These are phyloP conservation scores for Chalcosyrphus nemorum DNA, from an alignment of 2,888 invertebrate genomes.

Conservation along the genomic window DNA sequence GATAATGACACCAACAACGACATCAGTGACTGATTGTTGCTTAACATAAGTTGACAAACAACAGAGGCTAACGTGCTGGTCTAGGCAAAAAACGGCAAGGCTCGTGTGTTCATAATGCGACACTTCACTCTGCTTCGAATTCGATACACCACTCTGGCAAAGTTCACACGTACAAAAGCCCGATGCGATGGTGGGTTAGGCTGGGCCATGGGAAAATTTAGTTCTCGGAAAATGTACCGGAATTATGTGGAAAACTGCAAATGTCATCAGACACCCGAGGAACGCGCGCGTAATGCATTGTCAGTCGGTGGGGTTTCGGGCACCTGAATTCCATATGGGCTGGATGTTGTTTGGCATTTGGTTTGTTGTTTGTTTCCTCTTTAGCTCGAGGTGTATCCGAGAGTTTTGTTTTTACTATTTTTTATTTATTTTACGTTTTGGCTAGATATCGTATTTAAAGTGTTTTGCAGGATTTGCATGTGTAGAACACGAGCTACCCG, in stretches of 20 bases:
- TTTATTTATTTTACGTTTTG: constrained; percentile 20
- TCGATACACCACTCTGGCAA: constrained; percentile 44
- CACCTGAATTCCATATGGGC: constrained; percentile 51
- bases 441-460: constrained; percentile 66
- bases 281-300: constrained; percentile 61
- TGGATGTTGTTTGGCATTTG: constrained; percentile 52
- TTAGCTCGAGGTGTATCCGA: background rate
- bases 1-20: constrained; percentile 42
- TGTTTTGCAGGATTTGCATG: constrained; percentile 71
- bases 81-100: constrained; percentile 33
- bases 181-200: constrained; percentile 35
- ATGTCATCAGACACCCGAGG: constrained; percentile 71
- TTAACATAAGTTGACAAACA: constrained; percentile 64
- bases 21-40: constrained; percentile 58
- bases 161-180: constrained; percentile 24
- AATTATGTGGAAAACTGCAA: constrained; percentile 72
- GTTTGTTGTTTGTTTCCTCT: constrained; percentile 33
- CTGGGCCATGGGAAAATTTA: constrained; percentile 74
- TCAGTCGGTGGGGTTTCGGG: constrained; percentile 29
- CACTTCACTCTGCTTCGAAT: constrained; percentile 31
- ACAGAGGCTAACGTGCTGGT: constrained; percentile 21
- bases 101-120: constrained; percentile 32
- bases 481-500: constrained; percentile 67
- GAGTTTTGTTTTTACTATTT: constrained; percentile 37
- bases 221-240: constrained; percentile 75